Evolutionary conservation across 2,797 vertebrate species (phyloP).

Genomic region (Megalops cyprinoides): DNA sequence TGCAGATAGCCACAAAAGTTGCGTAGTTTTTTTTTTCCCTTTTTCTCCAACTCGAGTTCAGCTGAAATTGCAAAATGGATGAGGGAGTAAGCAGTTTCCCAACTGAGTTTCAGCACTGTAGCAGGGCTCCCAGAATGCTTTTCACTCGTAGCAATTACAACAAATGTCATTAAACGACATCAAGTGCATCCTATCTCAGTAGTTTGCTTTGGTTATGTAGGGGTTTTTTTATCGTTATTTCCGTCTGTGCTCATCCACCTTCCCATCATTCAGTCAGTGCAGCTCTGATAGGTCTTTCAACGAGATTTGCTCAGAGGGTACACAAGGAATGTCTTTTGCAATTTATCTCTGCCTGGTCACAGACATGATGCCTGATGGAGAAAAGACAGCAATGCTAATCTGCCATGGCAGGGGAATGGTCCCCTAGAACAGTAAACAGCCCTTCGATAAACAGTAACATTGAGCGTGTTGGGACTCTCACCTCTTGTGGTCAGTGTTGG

Average conservation of each 20-base stretch:
- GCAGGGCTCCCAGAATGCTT: slow-evolving; percentile 30
- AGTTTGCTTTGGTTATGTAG: background rate
- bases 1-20: background rate
- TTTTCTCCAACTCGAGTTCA: slow-evolving; percentile 32
- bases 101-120: background rate
- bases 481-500: too few species aligned
- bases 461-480: too few species aligned
- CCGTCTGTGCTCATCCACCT: background rate
- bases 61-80: slow-evolving; percentile 51
- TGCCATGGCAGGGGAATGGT: background rate
- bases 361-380: background rate
- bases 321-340: background rate
- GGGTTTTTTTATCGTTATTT: background rate
- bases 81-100: slow-evolving; percentile 35
- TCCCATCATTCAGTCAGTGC: background rate
- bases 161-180: background rate
- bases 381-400: background rate
- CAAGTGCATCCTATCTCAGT: background rate
- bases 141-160: background rate
- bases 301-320: background rate
- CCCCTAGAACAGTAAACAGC: background rate
- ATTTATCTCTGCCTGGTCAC: too few species aligned
- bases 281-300: background rate
- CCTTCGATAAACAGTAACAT: background rate
- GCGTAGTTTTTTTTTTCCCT: slow-evolving; percentile 24